Percentiles rank a stretch among this genome's conserved stretches.
phyloP scores from a whole-genome alignment of 1,140 invertebrate genomes.

The Orius insidiosus region DNA sequence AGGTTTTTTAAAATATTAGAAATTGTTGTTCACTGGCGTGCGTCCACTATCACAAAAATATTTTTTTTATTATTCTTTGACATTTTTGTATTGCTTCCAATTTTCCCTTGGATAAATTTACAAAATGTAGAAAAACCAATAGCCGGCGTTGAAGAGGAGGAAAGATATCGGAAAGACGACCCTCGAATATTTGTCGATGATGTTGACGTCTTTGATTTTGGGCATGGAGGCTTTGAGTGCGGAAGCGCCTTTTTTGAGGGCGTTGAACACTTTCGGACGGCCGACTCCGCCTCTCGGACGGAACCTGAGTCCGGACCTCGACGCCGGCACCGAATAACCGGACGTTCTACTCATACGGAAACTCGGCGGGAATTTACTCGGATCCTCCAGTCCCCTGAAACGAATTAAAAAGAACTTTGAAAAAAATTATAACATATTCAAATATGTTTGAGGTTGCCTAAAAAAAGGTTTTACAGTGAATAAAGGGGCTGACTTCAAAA shows the following conservation, averaged over 20 bases:
- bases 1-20: no score
- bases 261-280: conserved; percentile 55
- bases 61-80: no score
- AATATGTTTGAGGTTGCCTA: no score
- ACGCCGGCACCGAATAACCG: conserved; percentile 24
- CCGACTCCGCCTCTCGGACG: conserved; percentile 23
- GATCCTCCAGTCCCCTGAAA: conserved; percentile 30
- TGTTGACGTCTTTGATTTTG: conserved; percentile 89
- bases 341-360: conserved; percentile 50
- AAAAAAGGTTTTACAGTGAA: no score
- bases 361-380: conserved; percentile 55
- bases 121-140: conserved; percentile 82
- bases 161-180: conserved; percentile 89
- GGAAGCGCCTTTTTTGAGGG: conserved; percentile 55
- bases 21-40: no score
- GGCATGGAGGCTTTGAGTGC: conserved; percentile 70
- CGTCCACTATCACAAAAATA: no score
- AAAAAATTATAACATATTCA: no score
- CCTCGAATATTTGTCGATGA: conserved; percentile 91
- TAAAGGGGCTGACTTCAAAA: no score
- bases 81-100: no score
- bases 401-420: no score
- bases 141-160: conserved; percentile 79
- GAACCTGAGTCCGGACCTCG: conserved; percentile 13
- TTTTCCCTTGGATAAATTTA: conserved; percentile 9